Base-by-base conservation (phyloP, 1,140 invertebrate species). In the Dufourea novaeangliae region DNA sequence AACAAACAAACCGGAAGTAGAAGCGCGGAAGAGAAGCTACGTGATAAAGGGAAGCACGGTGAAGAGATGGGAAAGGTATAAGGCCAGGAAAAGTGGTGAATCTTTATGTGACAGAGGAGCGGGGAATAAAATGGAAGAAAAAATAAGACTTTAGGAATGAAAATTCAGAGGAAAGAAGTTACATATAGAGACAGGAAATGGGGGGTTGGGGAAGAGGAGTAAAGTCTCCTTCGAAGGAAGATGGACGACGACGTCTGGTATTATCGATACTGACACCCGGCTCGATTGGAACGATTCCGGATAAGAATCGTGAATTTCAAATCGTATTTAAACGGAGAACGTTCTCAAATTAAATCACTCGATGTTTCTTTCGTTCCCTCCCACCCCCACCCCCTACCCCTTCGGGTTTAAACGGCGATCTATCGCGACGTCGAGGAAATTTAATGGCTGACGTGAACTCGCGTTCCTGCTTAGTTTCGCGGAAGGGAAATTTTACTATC, bases 221-320 rank as follows among this genome's bases (percentile, higher is more conserved):
- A 46, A 68, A n/a, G n/a, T n/a, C n/a, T 66, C 32, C 32, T 32
- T 56, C 52, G 46, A 41, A 50, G 41, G 32, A 76, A 82, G 68
- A 79, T 69, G 56, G 27, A 82, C 64, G 44, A 57, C 69, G 56
- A 78, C 72, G 68, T 77, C 81, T 78, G 44, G 39, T 59, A 70
- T 82, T 79, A 82, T 79, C 80, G 80, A 83, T 83, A 78, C 67
- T 56, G 74, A 82, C 68, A 46, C 37, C 46, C 44, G n/a, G 39
- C 56, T 62, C 64, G 63, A 82, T 81, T 66, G 66, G 62, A 37
- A 37, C 72, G 61, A 77, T 81, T 56, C 79, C 72, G 66, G 59
- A 34, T 57, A 39, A 67, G n/a, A 83, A 83, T 83, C 74, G 56
- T 34, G 72, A 75, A 75, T 59, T 75, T 75, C 54, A 59, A 75